phyloP scores from a whole-genome alignment of 2,113 vertebrate genomes.

The Amia ocellicauda region DNA sequence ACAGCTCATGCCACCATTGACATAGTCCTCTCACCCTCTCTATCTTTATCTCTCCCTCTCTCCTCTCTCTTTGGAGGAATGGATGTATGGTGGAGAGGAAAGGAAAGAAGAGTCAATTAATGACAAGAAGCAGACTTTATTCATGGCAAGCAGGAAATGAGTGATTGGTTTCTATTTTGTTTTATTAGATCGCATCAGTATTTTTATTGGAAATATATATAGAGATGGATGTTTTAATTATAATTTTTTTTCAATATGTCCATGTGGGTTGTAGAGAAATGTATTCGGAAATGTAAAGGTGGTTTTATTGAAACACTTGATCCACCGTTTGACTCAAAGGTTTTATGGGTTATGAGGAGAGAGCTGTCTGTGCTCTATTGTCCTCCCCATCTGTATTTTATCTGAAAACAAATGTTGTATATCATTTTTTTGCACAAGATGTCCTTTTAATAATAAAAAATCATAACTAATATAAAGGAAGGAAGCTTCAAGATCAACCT shows the following conservation, averaged over 20 bases:
- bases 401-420: too few relatives aligned
- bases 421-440: too few relatives aligned
- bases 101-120: background rate
- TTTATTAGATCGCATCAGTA: constrained; percentile 21
- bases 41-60: background rate
- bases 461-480: too few relatives aligned
- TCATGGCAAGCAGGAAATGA: constrained; percentile 6
- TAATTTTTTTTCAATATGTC: background rate
- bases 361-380: background rate
- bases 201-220: constrained; percentile 16
- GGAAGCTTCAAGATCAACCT: too few relatives aligned
- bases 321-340: too few relatives aligned
- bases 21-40: constrained; percentile 3
- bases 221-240: constrained; percentile 13
- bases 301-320: too few relatives aligned
- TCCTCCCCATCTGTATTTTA: too few relatives aligned
- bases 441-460: too few relatives aligned
- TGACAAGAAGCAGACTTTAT: too few relatives aligned
- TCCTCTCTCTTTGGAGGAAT: too few relatives aligned
- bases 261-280: background rate
- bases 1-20: constrained; percentile 6
- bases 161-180: background rate
- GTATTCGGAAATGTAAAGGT: background rate
- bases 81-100: background rate
- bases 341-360: background rate